A percentile compares a stretch with the other conserved stretches of the same genome.
Conservation (phyloP, 2,888 invertebrate genomes). For the Orchesellides sinensis region DNA sequence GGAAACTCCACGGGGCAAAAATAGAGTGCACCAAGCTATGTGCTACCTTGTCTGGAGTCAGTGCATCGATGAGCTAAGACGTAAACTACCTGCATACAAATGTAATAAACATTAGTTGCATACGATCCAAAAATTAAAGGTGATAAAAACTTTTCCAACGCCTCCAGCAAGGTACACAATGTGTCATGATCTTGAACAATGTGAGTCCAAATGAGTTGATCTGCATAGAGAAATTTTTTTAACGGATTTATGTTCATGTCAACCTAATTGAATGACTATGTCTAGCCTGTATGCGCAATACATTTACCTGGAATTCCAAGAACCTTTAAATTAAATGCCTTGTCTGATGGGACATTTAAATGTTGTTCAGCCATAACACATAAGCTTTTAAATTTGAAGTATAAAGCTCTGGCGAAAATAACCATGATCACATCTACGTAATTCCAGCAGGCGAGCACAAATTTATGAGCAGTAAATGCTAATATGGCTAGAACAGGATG, state of each 20-base stretch:
- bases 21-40: slow-evolving; percentile 15
- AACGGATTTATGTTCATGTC: too few species aligned
- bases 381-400: slow-evolving; percentile 52
- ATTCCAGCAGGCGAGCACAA: slow-evolving; percentile 31
- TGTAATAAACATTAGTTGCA: slow-evolving; percentile 55
- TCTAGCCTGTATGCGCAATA: too few species aligned
- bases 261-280: too few species aligned
- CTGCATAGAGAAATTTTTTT: not conserved
- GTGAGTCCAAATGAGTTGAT: slow-evolving; percentile 29
- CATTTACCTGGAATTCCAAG: slow-evolving; percentile 12
- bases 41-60: slow-evolving; percentile 17
- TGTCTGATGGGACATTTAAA: too few species aligned
- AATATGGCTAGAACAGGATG: slow-evolving; percentile 20
- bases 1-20: slow-evolving; percentile 31
- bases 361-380: slow-evolving; percentile 27
- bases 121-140: slow-evolving; percentile 61
- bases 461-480: slow-evolving; percentile 39
- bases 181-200: slow-evolving; percentile 40
- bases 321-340: too few species aligned
- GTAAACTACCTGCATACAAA: slow-evolving; percentile 53
- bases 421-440: slow-evolving; percentile 53
- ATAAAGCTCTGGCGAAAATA: slow-evolving; percentile 53
- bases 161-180: slow-evolving; percentile 28
- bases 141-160: slow-evolving; percentile 43
- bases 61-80: slow-evolving; percentile 36